phyloP scores from a whole-genome alignment of 2,888 invertebrate genomes.

The Zaprionus obscuricornis region DNA sequence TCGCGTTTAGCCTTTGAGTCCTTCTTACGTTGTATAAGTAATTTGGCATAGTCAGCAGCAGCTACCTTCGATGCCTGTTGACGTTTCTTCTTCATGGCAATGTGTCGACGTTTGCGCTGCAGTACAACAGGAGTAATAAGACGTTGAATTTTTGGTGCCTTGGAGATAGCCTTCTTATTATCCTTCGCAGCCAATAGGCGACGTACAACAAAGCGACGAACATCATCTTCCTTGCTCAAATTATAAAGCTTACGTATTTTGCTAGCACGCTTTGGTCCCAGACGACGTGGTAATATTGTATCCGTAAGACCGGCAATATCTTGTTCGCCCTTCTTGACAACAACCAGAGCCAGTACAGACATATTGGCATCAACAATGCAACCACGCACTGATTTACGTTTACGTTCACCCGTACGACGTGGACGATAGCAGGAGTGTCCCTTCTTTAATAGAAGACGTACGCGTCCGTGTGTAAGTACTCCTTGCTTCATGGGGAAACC shows the following conservation, averaged over 20 bases:
- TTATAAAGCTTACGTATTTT: constrained; percentile 92
- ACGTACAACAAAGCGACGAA: constrained; percentile 97
- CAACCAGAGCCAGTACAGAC: constrained; percentile 96
- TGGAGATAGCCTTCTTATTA: constrained; percentile 89
- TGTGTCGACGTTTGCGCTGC: constrained; percentile 94
- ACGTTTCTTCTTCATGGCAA: constrained; percentile 94
- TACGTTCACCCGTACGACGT: constrained; percentile 97
- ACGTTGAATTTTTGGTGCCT: constrained; percentile 98
- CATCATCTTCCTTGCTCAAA: constrained; percentile 97
- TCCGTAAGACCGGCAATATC: constrained; percentile 99
- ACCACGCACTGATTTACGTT: constrained; percentile 98
- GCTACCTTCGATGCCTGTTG: constrained; percentile 91
- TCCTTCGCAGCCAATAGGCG: constrained; percentile 93
- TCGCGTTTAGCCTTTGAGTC: constrained; percentile 94
- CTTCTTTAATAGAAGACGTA: constrained; percentile 96
- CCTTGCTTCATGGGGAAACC: constrained; percentile 99
- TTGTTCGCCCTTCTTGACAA: constrained; percentile 97
- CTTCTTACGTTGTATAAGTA: constrained; percentile 96
- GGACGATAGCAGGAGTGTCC: constrained; percentile 98
- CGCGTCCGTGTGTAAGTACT: constrained; percentile 97
- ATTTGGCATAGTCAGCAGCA: constrained; percentile 95
- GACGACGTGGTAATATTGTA: constrained; percentile 94
- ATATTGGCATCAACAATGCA: constrained; percentile 99
- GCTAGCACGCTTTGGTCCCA: constrained; percentile 98
- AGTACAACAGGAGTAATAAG: constrained; percentile 95